A percentile compares a stretch with the other conserved stretches of the same genome.
These are phyloP conservation scores for Caerostris darwini DNA, from an alignment of 1,140 invertebrate genomes.

Conservation along the genomic window DNA sequence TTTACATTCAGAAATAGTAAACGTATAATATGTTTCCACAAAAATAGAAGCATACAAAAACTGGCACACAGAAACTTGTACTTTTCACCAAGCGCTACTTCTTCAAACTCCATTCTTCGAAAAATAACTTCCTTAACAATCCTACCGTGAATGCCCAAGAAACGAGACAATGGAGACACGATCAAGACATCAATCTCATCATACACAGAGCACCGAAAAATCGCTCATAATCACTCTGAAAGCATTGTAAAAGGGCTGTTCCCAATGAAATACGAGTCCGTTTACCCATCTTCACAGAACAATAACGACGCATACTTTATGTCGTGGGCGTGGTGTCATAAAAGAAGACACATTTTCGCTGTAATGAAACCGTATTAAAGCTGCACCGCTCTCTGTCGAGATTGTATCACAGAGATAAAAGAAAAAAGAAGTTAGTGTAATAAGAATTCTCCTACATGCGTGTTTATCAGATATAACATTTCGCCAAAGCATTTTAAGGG, in stretches of 20 bases:
- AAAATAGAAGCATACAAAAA: too few species aligned
- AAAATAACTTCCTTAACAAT: neutral
- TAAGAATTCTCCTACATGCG: conserved; percentile 8
- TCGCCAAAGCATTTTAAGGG: conserved; percentile 1
- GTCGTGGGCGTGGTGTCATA: neutral
- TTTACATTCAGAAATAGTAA: too few species aligned
- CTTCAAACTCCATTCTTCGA: neutral
- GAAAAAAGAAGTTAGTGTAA: neutral
- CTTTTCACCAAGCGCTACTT: neutral
- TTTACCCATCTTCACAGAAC: neutral
- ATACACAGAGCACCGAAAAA: neutral
- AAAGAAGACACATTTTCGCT: neutral
- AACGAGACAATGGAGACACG: neutral
- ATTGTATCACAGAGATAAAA: neutral
- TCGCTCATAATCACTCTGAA: conserved; percentile 8
- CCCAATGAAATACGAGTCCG: conserved; percentile 11
- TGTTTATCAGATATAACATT: conserved; percentile 16
- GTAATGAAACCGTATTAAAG: conserved; percentile 33
- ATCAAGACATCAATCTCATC: neutral
- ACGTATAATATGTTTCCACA: too few species aligned
- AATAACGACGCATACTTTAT: conserved; percentile 13
- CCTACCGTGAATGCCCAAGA: neutral
- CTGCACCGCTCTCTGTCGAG: neutral
- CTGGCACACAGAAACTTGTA: too few species aligned
- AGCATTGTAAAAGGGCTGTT: neutral